phyloP scores from a whole-genome alignment of 2,888 invertebrate species.

The Eristalinus sepulchralis region DNA sequence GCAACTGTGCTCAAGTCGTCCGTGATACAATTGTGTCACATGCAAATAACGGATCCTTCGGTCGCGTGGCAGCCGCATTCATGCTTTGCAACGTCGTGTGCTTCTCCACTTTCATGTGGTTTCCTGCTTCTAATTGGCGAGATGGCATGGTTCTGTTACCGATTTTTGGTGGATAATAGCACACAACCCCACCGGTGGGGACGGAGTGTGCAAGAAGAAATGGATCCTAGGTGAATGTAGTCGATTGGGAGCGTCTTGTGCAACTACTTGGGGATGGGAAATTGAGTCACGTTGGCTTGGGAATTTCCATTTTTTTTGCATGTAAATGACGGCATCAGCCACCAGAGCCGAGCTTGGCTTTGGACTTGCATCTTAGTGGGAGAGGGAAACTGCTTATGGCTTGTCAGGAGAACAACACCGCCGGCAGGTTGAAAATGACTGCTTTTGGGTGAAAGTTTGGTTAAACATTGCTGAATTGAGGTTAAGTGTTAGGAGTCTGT shows the following conservation, averaged over 20 bases:
- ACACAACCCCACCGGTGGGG: background rate
- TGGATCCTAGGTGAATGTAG: background rate
- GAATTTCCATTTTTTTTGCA: too few species aligned
- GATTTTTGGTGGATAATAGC: slow-evolving; percentile 24
- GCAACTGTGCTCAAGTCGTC: slow-evolving; percentile 35
- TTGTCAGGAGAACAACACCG: too few species aligned
- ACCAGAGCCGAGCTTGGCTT: too few species aligned
- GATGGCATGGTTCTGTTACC: slow-evolving; percentile 46
- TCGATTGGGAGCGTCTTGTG: background rate
- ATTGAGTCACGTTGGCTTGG: too few species aligned
- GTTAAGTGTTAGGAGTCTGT: too few species aligned
- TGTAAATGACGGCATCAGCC: too few species aligned
- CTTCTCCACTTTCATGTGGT: background rate
- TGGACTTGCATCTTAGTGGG: too few species aligned
- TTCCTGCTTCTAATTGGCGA: slow-evolving; percentile 38
- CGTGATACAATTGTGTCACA: slow-evolving; percentile 67
- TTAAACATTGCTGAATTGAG: too few species aligned
- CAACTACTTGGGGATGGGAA: background rate
- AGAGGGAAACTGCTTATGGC: too few species aligned
- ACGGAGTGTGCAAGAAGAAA: background rate
- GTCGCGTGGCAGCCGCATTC: background rate
- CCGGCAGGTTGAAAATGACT: too few species aligned
- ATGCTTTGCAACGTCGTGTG: slow-evolving; percentile 24
- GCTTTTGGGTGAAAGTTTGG: too few species aligned
- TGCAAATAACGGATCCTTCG: slow-evolving; percentile 45